A percentile compares a stretch with the other conserved stretches of the same genome.
Conservation (phyloP, 2,797 vertebrate species). For the Melopsittacus undulatus region DNA sequence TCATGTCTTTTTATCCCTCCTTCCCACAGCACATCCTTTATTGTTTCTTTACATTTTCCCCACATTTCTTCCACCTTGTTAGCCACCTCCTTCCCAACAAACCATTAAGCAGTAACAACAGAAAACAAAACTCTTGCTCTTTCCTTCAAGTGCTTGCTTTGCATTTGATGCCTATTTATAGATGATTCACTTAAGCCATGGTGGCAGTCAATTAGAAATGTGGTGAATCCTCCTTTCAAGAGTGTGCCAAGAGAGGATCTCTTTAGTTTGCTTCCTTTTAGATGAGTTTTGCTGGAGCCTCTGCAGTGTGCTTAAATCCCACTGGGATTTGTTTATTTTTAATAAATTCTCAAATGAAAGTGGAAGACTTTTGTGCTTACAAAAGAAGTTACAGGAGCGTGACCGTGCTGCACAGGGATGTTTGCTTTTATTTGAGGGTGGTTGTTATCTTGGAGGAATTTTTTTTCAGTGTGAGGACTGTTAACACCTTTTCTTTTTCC, state of each 20-base stretch:
- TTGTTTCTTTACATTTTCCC: neutral
- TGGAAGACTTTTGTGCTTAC: neutral
- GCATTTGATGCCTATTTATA: constrained; percentile 63
- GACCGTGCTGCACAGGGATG: neutral
- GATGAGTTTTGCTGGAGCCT: constrained; percentile 15
- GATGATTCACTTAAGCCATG: constrained; percentile 32
- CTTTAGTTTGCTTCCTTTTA: constrained; percentile 21
- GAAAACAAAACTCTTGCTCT: neutral
- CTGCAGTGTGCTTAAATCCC: constrained; percentile 16
- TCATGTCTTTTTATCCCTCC: neutral
- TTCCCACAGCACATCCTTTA: neutral
- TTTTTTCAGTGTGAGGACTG: neutral
- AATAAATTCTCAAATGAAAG: constrained; percentile 28
- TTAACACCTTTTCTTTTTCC: neutral
- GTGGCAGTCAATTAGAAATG: constrained; percentile 62
- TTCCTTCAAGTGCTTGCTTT: constrained; percentile 42
- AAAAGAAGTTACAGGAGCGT: neutral
- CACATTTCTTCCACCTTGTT: neutral
- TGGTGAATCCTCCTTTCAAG: constrained; percentile 59
- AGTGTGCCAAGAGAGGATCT: constrained; percentile 41
- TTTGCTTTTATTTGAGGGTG: neutral
- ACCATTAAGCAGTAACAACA: constrained; percentile 12
- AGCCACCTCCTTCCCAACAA: neutral
- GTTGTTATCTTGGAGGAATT: neutral
- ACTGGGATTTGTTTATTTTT: constrained; percentile 49